Evolutionary conservation across 2,888 invertebrate species (phyloP), one percentile per base, ranked within the genome.

Genomic region (Ecliptopera silaceata): DNA sequence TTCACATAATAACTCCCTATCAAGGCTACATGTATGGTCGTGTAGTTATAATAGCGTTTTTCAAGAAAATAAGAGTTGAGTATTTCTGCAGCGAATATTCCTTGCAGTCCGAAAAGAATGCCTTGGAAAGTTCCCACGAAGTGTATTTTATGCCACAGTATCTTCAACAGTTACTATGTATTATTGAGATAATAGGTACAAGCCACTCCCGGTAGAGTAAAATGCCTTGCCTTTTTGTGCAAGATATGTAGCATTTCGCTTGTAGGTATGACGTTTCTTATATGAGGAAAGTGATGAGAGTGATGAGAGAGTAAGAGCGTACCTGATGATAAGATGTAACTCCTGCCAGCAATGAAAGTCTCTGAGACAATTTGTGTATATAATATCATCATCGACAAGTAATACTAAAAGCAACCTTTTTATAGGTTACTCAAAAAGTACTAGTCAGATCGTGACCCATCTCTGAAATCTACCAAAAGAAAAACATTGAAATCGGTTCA

Each of bases 41-140:
- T 75, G 70, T 74, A 68, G 56, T 68, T 74, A 43, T 59, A 75
- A 77, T 70, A 72, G 71, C 68, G 69, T 75, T 74, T 75, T 74
- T 71, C 63, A 69, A 64, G 58, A 62, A 69, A 63, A 59, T 57
- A 64, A 54, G 53, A 45, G 42, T 29, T 20, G 53, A 53, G 18
- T 50, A 29, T 56, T 41, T 46, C 38, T 52, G 20, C 53, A 20
- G 38, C 44, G 56, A 47, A 61, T 60, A 69, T 65, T 69, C 61
- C 67, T 63, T 61, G 68, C 65, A 66, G 65, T 66, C 64, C 66
- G 60, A 68, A 71, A 73, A 72, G 72, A 73, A 73, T 72, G 63
- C 69, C n/a, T 61, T 58, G 52, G 60, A 68, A 75, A 71, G 70
- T 85, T 85, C 85, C 80, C 86, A 85, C 82, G 82, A 69, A 70